Conservation (phyloP, 2,113 vertebrate genomes). For the Coracopsis vasa region DNA sequence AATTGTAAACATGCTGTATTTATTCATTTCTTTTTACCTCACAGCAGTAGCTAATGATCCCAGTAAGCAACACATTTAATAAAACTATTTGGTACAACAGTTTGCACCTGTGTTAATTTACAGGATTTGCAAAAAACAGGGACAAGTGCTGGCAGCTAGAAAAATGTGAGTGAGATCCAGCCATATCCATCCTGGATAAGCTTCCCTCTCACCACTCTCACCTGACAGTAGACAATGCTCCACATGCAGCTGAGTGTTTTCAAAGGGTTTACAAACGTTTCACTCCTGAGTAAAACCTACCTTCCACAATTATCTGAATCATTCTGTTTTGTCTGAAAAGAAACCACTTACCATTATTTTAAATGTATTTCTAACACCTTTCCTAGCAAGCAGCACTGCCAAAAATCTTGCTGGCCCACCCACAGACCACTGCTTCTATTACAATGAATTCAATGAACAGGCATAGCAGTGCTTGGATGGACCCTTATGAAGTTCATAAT, state of each 20-base stretch:
- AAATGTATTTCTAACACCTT: neutral
- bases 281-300: neutral
- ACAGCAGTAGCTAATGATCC: neutral
- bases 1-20: neutral
- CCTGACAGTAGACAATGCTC: neutral
- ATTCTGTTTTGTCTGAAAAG: neutral
- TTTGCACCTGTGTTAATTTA: neutral
- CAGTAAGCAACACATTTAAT: neutral
- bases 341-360: neutral
- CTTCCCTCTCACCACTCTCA: neutral
- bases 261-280: neutral
- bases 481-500: neutral
- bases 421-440: neutral
- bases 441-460: neutral
- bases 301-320: neutral
- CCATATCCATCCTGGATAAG: neutral
- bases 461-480: neutral
- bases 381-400: neutral
- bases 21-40: neutral
- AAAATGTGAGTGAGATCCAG: neutral
- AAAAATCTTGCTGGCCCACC: neutral
- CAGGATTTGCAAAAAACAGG: neutral
- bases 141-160: neutral
- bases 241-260: neutral
- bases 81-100: neutral